A percentile compares a stretch with the other conserved stretches of the same genome.
Conservation (phyloP, 2,797 vertebrate species). For the Atherinosoma microstoma region DNA sequence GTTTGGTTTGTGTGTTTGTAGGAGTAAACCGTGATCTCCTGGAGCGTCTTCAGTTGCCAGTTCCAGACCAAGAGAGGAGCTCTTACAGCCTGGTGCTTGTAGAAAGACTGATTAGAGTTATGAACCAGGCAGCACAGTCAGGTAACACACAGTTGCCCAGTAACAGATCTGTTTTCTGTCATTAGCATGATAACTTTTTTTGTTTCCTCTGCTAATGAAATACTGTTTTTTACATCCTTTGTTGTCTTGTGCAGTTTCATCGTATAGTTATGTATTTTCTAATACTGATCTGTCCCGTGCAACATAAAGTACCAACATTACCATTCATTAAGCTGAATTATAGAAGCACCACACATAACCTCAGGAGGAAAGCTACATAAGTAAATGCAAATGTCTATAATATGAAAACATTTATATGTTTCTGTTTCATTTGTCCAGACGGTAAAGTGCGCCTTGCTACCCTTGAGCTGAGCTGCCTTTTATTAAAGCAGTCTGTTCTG, state of each 20-base stretch:
- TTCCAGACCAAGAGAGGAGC: slow-evolving; percentile 87
- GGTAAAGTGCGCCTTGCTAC: slow-evolving; percentile 94
- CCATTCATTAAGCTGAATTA: background rate
- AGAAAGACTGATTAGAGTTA: slow-evolving; percentile 93
- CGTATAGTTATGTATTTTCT: background rate
- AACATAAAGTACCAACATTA: background rate
- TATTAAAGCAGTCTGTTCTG: slow-evolving; percentile 93
- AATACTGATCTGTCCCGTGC: background rate
- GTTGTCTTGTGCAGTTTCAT: background rate
- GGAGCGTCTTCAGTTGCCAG: slow-evolving; percentile 92
- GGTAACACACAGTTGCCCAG: slow-evolving; percentile 75
- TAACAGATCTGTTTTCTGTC: background rate
- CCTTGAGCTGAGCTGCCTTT: slow-evolving; percentile 93
- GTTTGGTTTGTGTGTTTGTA: slow-evolving; percentile 57
- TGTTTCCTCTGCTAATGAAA: too few species aligned
- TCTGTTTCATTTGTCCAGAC: slow-evolving; percentile 78
- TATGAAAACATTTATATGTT: background rate
- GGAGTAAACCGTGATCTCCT: slow-evolving; percentile 92
- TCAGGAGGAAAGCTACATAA: background rate
- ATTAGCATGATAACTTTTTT: too few species aligned
- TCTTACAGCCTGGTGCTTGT: slow-evolving; percentile 92
- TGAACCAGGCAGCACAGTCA: slow-evolving; percentile 92
- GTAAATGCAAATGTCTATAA: background rate
- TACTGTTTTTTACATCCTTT: background rate
- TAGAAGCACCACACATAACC: background rate